A percentile compares a stretch with the other conserved stretches of the same genome.
Conservation (phyloP, 2,113 vertebrate species). For the Gracilinanus agilis region DNA sequence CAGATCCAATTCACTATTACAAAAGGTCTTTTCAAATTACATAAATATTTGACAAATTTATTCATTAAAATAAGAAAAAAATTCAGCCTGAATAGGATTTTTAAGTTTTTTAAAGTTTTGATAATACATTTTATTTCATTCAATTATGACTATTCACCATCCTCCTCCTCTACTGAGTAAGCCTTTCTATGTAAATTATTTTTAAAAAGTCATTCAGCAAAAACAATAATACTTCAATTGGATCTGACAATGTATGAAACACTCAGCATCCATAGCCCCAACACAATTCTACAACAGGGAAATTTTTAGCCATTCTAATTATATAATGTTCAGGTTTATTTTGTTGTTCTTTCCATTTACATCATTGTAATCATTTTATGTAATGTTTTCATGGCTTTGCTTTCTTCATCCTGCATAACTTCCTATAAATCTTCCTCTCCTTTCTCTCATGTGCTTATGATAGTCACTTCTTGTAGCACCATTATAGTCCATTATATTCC, state of each 20-base stretch:
- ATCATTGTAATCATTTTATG: neutral
- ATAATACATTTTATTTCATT: neutral
- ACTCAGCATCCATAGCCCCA: neutral
- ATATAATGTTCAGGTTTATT: neutral
- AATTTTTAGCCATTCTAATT: neutral
- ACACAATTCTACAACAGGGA: neutral
- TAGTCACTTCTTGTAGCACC: neutral
- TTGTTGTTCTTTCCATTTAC: neutral
- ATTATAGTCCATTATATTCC: neutral
- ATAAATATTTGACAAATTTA: neutral
- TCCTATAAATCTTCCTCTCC: neutral
- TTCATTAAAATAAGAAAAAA: neutral
- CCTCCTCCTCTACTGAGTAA: neutral
- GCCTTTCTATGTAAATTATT: neutral
- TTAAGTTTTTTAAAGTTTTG: neutral
- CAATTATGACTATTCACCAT: neutral
- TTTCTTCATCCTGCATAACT: neutral
- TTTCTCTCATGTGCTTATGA: neutral
- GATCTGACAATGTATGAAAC: neutral
- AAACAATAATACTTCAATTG: neutral
- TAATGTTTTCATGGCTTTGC: neutral
- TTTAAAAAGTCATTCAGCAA: neutral
- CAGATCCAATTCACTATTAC: neutral
- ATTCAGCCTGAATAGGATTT: slow-evolving; percentile 10
- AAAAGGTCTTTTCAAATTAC: neutral